Base-by-base conservation (phyloP, 2,113 vertebrate genomes). In the Clarias macrocephalus region DNA sequence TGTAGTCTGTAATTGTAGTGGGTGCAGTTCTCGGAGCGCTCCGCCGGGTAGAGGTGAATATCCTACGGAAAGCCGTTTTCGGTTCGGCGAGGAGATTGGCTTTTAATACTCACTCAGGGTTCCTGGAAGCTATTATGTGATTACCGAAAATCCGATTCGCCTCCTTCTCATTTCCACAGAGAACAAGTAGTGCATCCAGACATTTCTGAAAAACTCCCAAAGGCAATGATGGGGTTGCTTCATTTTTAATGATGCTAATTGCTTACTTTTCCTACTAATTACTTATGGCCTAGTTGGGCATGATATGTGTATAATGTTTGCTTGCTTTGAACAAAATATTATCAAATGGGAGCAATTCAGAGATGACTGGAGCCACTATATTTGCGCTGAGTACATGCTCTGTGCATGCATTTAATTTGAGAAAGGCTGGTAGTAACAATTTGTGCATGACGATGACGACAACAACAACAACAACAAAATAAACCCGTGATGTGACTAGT, bases 51-150 rank as follows among this genome's bases (percentile, higher is more conserved):
- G 68, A 75, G 68, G 56, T 75, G 70, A 63, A 63, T n/a, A 59
- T 76, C 83, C 0, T 57, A 76, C 33, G 21, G 16, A 63, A 76
- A 85, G 37, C 52, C 33, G 30, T 33, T 37, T 85, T 60, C 19
- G 33, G 70, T 30, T 75, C 83, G 62, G 33, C 48, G 48, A 84
- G 84, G 42, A 85, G 48, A 65, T 57, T 30, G 75, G 37, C 7
- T 80, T 86, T 80, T 86, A 86, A 66, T 80, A 66, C 85, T 86
- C 23, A 37, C 59, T 79, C 70, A 56, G n/a, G 56, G 75, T 80
- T 86, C 79, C 75, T 79, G 76, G 52, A 68, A 59, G 76, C 62
- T 68, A 30, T 80, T 56, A 80, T 57, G 48, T 42, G 52, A 80
- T 80, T 80, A 86, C 52, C 66, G 48, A 80, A 42, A 68, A 80